Evolutionary conservation across 2,797 vertebrate genomes (phyloP), one percentile per base, ranked within the genome.

Genomic region (Sciaenops ocellatus): DNA sequence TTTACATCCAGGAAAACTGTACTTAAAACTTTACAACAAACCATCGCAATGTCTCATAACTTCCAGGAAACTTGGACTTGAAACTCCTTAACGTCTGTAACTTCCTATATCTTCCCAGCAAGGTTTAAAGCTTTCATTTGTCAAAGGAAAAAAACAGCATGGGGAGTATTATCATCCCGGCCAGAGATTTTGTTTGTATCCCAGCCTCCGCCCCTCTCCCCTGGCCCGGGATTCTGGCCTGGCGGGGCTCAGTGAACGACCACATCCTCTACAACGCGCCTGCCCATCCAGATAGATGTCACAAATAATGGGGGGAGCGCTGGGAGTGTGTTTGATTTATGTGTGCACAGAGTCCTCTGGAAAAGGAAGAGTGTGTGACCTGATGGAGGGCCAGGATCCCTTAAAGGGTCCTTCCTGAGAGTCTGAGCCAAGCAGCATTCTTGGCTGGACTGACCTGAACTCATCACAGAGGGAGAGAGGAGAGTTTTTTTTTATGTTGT

Each of bases 271-370:
- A 46, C 44, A 78, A 73, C 22, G 12, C 2, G 65, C 44, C 80
- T 80, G 72, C 71, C 72, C 60, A 76, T 91, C 85, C 85, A 92
- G 80, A 88, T 83, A 85, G 52, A 87, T 90, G 85, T 93, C 85
- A 90, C 76, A 62, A 79, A 77, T 83, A 87, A 84, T 67, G 76
- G 73, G 62, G 61, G 75, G 66, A 69, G 69, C 7, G 20, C 48
- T 76, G 76, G 74, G 71, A 80, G 80, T 62, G 61, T 38, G 63
- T 84, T 75, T 89, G 84, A 92, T 90, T 90, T 88, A 90, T 89
- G 78, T 54, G 30, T 70, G 73, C 20, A n/a, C 18, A 76, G 74
- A 73, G 77, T 66, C 68, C 38, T 76, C 62, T 90, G 73, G 78
- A 88, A 82, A 44, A 80, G 55, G 64, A 73, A 77, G 73, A 85